phyloP scores from a whole-genome alignment of 1,140 invertebrate species.

The Yoshiicerus persimilis region DNA sequence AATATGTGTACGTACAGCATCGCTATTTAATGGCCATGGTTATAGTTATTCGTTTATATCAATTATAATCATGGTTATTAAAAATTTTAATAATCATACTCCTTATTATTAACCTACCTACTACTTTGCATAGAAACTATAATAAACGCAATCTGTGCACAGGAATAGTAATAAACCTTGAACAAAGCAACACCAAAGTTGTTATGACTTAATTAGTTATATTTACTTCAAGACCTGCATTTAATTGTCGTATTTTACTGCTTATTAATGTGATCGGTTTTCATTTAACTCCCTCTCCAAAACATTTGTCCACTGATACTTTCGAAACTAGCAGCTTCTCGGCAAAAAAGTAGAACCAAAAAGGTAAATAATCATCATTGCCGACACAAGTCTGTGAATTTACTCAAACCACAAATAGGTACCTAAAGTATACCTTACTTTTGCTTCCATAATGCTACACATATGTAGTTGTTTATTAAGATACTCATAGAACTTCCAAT shows the following conservation, averaged over 20 bases:
- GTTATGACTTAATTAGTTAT: background rate
- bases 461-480: slow-evolving; percentile 25
- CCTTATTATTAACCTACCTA: background rate
- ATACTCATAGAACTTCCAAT: background rate
- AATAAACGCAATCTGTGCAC: no score
- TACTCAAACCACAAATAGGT: no score
- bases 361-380: no score
- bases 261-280: no score
- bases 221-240: background rate
- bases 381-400: background rate
- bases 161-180: background rate
- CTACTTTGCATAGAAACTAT: background rate
- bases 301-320: no score
- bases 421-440: background rate
- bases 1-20: no score
- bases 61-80: background rate
- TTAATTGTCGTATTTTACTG: background rate
- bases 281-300: no score
- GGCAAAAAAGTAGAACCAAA: no score
- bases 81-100: background rate
- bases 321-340: no score
- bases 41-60: background rate
- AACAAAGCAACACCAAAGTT: background rate
- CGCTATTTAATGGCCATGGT: no score
- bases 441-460: slow-evolving; percentile 33